Evolutionary conservation across 1,140 invertebrate species (phyloP).

Genomic region (Drosophila rufa): DNA sequence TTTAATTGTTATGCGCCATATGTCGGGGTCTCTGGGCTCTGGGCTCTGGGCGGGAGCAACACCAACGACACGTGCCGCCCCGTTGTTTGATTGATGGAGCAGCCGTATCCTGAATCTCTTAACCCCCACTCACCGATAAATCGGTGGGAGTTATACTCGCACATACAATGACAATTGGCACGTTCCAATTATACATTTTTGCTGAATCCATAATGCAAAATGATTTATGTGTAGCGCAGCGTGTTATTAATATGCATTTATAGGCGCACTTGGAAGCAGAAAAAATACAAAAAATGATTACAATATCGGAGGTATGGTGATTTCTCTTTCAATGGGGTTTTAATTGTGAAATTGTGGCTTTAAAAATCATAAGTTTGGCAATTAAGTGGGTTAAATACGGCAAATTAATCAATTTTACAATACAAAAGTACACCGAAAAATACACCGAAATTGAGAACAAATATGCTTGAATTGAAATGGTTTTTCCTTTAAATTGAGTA

Average conservation of each 20-base stretch:
- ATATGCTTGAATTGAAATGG: no score
- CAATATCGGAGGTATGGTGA: not conserved
- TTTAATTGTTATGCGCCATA: conserved; percentile 68
- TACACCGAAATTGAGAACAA: no score
- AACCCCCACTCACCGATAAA: not conserved
- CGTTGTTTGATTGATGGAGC: conserved; percentile 58
- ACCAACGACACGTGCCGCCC: conserved; percentile 46
- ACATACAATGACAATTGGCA: conserved; percentile 54
- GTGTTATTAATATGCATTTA: conserved; percentile 52
- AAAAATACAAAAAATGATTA: not conserved
- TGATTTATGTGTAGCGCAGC: conserved; percentile 55
- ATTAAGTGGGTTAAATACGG: no score
- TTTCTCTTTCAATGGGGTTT: not conserved
- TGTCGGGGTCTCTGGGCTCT: conserved; percentile 22
- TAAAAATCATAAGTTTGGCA: not conserved
- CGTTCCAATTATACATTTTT: conserved; percentile 62
- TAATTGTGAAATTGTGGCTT: not conserved
- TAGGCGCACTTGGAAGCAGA: not conserved
- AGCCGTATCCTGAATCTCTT: conserved; percentile 33
- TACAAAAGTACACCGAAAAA: no score
- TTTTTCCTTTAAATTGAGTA: no score
- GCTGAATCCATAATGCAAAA: conserved; percentile 46
- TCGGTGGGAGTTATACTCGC: conserved; percentile 17
- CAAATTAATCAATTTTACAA: not conserved
- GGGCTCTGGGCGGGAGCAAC: not conserved